Evolutionary conservation across 1,140 invertebrate species (phyloP).

Genomic region (Drosophila ananassae): DNA sequence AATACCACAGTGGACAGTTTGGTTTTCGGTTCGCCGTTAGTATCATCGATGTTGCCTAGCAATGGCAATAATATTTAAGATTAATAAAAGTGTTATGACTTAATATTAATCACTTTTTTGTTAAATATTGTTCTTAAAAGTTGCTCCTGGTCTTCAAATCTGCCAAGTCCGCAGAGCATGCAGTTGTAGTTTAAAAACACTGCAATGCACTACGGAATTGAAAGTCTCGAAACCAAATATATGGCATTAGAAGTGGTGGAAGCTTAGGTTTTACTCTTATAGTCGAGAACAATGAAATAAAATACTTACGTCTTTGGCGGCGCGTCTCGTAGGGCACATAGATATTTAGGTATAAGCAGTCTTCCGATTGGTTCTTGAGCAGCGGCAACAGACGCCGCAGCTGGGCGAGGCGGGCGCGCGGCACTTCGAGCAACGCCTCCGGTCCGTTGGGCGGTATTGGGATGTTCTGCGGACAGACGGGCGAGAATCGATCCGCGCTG

Average conservation of each 20-base stretch:
- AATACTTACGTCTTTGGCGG: conserved; percentile 76
- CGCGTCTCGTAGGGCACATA: conserved; percentile 90
- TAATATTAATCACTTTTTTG: background rate
- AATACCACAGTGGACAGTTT: conserved; percentile 91
- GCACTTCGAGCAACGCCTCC: conserved; percentile 90
- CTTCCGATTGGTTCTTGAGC: conserved; percentile 96
- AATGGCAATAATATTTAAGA: background rate
- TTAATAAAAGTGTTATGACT: background rate
- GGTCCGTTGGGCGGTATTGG: conserved; percentile 89
- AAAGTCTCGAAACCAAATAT: conserved; percentile 85
- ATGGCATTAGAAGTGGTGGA: background rate
- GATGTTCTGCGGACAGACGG: conserved; percentile 95
- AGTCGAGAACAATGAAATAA: background rate
- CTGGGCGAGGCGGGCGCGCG: conserved; percentile 91
- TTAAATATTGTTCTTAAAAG: background rate
- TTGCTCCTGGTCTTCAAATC: conserved; percentile 32
- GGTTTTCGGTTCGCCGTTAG: conserved; percentile 13
- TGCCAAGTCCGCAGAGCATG: conserved; percentile 96
- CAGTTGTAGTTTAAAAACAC: conserved; percentile 89
- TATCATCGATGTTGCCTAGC: conserved; percentile 39
- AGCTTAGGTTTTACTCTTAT: background rate
- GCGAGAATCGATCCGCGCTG: conserved; percentile 91
- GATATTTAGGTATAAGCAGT: conserved; percentile 98
- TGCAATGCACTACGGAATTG: conserved; percentile 98
- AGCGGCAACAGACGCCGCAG: conserved; percentile 92